Conservation (phyloP, 1,140 invertebrate species). For the Helicoverpa armigera region DNA sequence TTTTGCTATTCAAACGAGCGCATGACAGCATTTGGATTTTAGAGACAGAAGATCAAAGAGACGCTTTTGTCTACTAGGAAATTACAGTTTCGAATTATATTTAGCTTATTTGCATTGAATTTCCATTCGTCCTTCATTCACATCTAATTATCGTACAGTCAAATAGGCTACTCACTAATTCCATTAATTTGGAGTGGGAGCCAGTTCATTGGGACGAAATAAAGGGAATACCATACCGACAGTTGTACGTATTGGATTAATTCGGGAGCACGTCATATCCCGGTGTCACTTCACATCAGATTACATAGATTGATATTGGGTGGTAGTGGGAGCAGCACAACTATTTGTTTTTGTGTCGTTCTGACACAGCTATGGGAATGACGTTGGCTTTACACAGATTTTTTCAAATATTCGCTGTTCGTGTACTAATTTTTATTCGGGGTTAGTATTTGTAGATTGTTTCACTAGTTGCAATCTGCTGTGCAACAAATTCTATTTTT, state of each 20-base stretch:
- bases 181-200: slow-evolving; percentile 5
- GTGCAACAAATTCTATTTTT: too few species aligned
- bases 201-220: slow-evolving; percentile 40
- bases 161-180: slow-evolving; percentile 23
- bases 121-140: slow-evolving; percentile 32
- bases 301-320: slow-evolving; percentile 40
- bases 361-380: neutral
- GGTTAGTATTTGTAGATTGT: too few species aligned
- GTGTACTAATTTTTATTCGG: neutral
- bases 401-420: neutral
- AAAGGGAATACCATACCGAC: slow-evolving; percentile 23
- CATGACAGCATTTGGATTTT: neutral
- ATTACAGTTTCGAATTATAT: slow-evolving; percentile 18
- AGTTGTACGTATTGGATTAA: slow-evolving; percentile 45
- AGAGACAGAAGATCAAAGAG: neutral
- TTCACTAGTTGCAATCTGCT: too few species aligned
- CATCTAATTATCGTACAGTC: slow-evolving; percentile 31
- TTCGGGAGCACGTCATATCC: slow-evolving; percentile 36
- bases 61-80: neutral
- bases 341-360: slow-evolving; percentile 14
- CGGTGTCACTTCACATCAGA: slow-evolving; percentile 44
- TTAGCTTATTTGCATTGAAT: slow-evolving; percentile 13
- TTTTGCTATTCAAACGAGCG: neutral
- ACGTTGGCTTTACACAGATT: neutral
- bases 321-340: slow-evolving; percentile 17